These are phyloP conservation scores for Drosophila willistoni DNA, from an alignment of 1,140 invertebrate genomes.

Conservation along the genomic window DNA sequence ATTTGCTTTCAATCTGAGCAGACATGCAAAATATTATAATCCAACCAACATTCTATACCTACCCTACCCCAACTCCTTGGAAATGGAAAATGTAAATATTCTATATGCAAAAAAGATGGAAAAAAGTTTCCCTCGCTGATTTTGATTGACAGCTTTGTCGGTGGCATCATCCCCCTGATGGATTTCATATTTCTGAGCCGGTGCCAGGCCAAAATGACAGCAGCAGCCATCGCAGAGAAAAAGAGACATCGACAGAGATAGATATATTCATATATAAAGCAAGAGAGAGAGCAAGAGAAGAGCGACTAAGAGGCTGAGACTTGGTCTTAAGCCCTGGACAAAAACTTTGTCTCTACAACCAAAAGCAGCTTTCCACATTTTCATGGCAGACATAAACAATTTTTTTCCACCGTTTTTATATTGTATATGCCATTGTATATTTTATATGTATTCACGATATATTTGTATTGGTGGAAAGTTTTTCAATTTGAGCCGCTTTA, in stretches of 20 bases:
- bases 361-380: constrained; percentile 79
- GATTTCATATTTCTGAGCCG: constrained; percentile 79
- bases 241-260: neutral
- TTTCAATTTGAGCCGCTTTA: constrained; percentile 80
- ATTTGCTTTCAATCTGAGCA: constrained; percentile 78
- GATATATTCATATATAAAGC: no score
- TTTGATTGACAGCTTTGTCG: constrained; percentile 80
- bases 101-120: constrained; percentile 33
- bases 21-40: constrained; percentile 70
- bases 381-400: constrained; percentile 59
- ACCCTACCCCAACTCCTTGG: neutral
- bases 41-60: constrained; percentile 44
- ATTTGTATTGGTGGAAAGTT: constrained; percentile 65
- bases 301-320: constrained; percentile 22
- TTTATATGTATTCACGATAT: constrained; percentile 38
- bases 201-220: constrained; percentile 72
- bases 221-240: constrained; percentile 13
- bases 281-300: neutral
- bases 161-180: constrained; percentile 79
- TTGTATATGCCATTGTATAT: constrained; percentile 40
- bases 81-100: constrained; percentile 75
- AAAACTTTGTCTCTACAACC: constrained; percentile 55
- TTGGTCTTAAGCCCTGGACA: constrained; percentile 64
- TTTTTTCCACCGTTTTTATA: constrained; percentile 58
- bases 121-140: constrained; percentile 82